phyloP scores from a whole-genome alignment of 2,888 invertebrate species.

The Tachina lurida region DNA sequence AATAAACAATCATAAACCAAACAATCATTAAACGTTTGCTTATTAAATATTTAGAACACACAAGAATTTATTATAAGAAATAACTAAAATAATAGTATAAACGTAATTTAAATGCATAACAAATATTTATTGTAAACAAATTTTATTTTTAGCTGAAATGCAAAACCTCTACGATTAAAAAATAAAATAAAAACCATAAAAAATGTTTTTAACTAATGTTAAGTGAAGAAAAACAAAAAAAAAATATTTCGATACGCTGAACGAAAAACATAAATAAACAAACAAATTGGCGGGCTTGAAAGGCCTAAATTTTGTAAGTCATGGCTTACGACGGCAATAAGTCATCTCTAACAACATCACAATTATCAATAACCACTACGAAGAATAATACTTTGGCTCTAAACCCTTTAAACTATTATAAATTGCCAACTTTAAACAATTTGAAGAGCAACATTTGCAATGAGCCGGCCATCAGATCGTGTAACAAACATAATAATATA shows the following conservation, averaged over 20 bases:
- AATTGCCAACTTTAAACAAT: conserved; percentile 1
- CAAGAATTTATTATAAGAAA: background rate
- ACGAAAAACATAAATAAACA: conserved; percentile 1
- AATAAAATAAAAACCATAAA: background rate
- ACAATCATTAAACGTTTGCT: conserved; percentile 16
- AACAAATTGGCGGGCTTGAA: conserved; percentile 66
- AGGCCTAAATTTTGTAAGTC: conserved; percentile 57
- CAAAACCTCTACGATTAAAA: background rate
- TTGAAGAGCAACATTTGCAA: background rate
- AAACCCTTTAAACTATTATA: conserved; percentile 6
- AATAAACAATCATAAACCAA: conserved; percentile 15
- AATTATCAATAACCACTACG: conserved; percentile 19
- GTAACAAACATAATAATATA: conserved; percentile 29
- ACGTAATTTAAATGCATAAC: conserved; percentile 16
- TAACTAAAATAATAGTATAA: background rate
- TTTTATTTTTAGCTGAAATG: conserved; percentile 12
- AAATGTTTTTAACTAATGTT: conserved; percentile 23
- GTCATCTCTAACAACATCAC: conserved; percentile 26
- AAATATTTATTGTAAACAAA: conserved; percentile 21
- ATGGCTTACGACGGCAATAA: conserved; percentile 66
- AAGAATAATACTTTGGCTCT: conserved; percentile 16
- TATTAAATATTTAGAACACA: conserved; percentile 14
- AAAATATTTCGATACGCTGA: background rate
- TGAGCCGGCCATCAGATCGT: background rate
- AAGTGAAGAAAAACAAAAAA: background rate